These are phyloP conservation scores for Digitonthophagus gazella DNA, from an alignment of 2,888 invertebrate species.

Conservation along the genomic window DNA sequence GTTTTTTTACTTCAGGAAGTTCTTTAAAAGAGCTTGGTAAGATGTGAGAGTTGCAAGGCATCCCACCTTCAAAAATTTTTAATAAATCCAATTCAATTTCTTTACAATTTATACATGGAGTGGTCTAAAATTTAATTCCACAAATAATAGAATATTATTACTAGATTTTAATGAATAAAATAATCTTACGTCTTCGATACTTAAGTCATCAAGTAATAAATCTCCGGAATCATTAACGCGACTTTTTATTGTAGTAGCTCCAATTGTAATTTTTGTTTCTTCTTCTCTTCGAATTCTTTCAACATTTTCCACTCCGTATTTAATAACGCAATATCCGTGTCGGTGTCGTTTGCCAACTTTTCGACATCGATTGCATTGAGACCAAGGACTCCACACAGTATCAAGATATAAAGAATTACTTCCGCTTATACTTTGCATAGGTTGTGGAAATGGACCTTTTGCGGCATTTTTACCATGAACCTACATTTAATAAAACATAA, in stretches of 20 bases:
- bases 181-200: no score
- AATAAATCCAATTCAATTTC: constrained; percentile 43
- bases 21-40: constrained; percentile 51
- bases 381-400: constrained; percentile 65
- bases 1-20: constrained; percentile 46
- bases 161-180: no score
- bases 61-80: constrained; percentile 53
- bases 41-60: constrained; percentile 60
- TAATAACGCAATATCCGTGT: constrained; percentile 61
- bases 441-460: constrained; percentile 44
- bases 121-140: neutral
- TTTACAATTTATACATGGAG: neutral
- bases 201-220: neutral
- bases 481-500: constrained; percentile 28
- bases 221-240: neutral
- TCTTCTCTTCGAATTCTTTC: constrained; percentile 9
- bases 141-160: no score
- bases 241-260: neutral
- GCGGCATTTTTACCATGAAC: constrained; percentile 41
- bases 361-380: constrained; percentile 62
- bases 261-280: neutral
- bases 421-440: constrained; percentile 37
- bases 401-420: constrained; percentile 50
- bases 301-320: constrained; percentile 9
- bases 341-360: constrained; percentile 57